Base-by-base conservation (phyloP, 2,797 vertebrate species). In the Coregonus suidteri region DNA sequence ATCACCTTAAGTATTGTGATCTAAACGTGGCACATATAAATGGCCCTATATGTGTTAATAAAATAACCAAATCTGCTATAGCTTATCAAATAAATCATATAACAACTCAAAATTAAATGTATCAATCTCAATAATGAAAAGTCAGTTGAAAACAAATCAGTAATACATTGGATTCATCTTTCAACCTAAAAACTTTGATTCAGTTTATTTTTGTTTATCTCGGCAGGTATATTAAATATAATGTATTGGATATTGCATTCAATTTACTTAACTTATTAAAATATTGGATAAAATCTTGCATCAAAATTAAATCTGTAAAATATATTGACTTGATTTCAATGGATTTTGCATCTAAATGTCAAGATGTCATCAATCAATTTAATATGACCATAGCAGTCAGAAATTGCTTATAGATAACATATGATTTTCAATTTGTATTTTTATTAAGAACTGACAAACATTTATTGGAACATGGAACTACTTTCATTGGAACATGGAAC, bases 371-470 rank as follows among this genome's bases (percentile, higher is more conserved):
- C 82, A 77, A 47, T 83, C 75, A 56, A 78, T 62, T 31, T 54
- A 15, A 51, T 64, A 81, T 77, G 41, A 73, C 13, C 54, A 34
- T 53, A 66, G 69, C 20, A 76, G 51, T 73, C 74, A 76, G 7
- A 78, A 83, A 88, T 77, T 82, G 69, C 71, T 20, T 56, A 47
- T 11, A 77, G 75, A 88, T 84, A 83, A 80, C 73, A 79, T 88
- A 85, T 77, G 52, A 85, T 87, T 89, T 91, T 90, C 88, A 93
- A 92, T 92, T 92, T 94, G 90, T 93, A 82, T 47, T 83, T 88
- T 90, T 92, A 93, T 92, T 83, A 80, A 87, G 77, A 86, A 84
- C 82, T 35, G 84, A 93, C 92, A 88, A 89, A 85, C 85, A 87
- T 89, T 88, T 90, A 90, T 93, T 93, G 84, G 77, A 83, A 92